These are phyloP conservation scores for Archaeoteleia sp. DNA, from an alignment of 2,888 invertebrate species.

Conservation along the genomic window DNA sequence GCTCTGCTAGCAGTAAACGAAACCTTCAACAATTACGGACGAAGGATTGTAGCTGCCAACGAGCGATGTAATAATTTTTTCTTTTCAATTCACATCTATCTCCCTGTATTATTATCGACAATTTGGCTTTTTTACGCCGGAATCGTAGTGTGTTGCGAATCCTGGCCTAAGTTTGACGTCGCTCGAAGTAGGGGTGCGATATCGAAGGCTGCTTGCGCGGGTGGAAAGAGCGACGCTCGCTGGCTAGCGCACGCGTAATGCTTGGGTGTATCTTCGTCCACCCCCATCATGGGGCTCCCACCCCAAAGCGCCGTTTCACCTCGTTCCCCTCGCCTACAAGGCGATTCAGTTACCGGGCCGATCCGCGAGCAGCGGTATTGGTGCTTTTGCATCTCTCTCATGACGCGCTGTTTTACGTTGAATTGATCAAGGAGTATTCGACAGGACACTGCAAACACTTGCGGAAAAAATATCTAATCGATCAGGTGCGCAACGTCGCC, in stretches of 20 bases:
- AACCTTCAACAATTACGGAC: no score
- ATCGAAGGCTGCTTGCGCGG: conserved; percentile 46
- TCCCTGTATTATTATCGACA: no score
- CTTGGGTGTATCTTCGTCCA: conserved; percentile 68
- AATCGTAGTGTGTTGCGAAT: conserved; percentile 34
- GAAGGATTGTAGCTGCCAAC: no score
- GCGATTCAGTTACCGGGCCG: conserved; percentile 72
- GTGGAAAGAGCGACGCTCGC: conserved; percentile 38
- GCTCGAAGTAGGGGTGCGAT: conserved; percentile 22
- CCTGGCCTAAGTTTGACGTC: conserved; percentile 49
- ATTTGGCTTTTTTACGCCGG: background rate
- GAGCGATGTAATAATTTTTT: no score
- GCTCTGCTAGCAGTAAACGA: no score
- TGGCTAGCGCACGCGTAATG: conserved; percentile 62
- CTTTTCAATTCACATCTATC: no score
- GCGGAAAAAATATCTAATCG: conserved; percentile 9
- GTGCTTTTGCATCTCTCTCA: conserved; percentile 49
- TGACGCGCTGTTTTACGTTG: conserved; percentile 58
- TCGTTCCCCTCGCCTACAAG: conserved; percentile 62
- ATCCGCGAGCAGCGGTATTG: conserved; percentile 68
- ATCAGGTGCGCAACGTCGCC: conserved; percentile 21
- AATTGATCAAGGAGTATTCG: conserved; percentile 25
- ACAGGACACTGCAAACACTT: conserved; percentile 35
- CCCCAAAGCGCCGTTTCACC: conserved; percentile 51
- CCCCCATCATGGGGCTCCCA: conserved; percentile 59